phyloP scores from a whole-genome alignment of 2,888 invertebrate species.

The Patella pellucida region DNA sequence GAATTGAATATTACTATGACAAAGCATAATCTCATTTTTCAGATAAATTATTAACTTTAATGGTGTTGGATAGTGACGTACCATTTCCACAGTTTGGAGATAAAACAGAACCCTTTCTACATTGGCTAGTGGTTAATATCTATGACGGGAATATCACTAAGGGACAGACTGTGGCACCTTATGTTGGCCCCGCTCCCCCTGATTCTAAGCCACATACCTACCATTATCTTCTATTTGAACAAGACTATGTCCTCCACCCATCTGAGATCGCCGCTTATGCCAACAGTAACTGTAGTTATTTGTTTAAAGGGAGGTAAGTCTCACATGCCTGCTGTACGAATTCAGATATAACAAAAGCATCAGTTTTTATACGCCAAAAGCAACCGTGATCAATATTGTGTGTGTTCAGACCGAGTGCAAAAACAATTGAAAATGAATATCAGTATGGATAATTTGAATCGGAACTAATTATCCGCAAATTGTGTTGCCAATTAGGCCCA shows the following conservation, averaged over 20 bases:
- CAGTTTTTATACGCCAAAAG: no score
- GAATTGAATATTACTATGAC: neutral
- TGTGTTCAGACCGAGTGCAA: no score
- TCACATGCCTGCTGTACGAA: no score
- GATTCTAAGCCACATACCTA: conserved; percentile 38
- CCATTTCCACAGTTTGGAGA: conserved; percentile 36
- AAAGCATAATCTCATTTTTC: conserved; percentile 7
- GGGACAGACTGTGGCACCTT: conserved; percentile 37
- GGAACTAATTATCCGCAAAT: no score
- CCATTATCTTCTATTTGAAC: conserved; percentile 39
- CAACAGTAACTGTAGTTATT: conserved; percentile 22
- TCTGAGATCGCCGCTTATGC: conserved; percentile 28
- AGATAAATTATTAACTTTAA: conserved; percentile 37
- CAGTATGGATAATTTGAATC: no score
- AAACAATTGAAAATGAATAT: no score
- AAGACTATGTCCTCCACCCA: conserved; percentile 19
- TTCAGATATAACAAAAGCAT: no score
- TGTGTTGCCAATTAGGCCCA: no score
- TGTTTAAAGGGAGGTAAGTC: conserved; percentile 34
- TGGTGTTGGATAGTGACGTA: conserved; percentile 41
- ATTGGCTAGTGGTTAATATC: conserved; percentile 48
- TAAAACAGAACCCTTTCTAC: conserved; percentile 34
- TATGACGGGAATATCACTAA: conserved; percentile 34
- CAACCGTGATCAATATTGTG: no score
- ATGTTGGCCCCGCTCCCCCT: conserved; percentile 39